Percentiles rank a stretch among this genome's conserved stretches.
phyloP scores from a whole-genome alignment of 2,888 invertebrate genomes.

The Dromius quadrimaculatus region DNA sequence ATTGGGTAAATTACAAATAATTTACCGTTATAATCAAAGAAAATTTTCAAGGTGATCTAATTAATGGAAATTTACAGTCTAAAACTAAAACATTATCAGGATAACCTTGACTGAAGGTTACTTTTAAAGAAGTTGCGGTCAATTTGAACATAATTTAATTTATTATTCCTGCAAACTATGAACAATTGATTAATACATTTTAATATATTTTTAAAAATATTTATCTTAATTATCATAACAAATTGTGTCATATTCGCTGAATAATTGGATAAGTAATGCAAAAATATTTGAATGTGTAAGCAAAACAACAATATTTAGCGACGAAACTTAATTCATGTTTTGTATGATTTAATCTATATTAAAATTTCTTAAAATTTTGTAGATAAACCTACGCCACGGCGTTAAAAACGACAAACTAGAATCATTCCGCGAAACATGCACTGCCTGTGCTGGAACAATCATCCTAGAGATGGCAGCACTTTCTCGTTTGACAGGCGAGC shows the following conservation, averaged over 20 bases:
- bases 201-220: no score
- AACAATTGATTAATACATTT: no score
- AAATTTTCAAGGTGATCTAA: slow-evolving; percentile 12
- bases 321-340: no score
- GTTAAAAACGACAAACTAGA: slow-evolving; percentile 81
- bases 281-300: no score
- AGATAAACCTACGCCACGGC: slow-evolving; percentile 87
- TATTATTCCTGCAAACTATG: neutral
- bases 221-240: no score
- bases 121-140: slow-evolving; percentile 1
- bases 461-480: slow-evolving; percentile 97
- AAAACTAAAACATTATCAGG: slow-evolving; percentile 1
- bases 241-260: no score
- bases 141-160: neutral
- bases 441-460: slow-evolving; percentile 98
- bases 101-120: slow-evolving; percentile 19
- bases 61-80: slow-evolving; percentile 9
- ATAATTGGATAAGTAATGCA: no score
- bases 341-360: neutral
- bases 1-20: neutral
- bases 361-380: slow-evolving; percentile 54
- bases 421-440: slow-evolving; percentile 91
- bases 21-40: neutral
- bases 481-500: slow-evolving; percentile 91
- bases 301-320: no score